Evolutionary conservation across 2,888 invertebrate species (phyloP).

Genomic region (Stegana nigrithorax): DNA sequence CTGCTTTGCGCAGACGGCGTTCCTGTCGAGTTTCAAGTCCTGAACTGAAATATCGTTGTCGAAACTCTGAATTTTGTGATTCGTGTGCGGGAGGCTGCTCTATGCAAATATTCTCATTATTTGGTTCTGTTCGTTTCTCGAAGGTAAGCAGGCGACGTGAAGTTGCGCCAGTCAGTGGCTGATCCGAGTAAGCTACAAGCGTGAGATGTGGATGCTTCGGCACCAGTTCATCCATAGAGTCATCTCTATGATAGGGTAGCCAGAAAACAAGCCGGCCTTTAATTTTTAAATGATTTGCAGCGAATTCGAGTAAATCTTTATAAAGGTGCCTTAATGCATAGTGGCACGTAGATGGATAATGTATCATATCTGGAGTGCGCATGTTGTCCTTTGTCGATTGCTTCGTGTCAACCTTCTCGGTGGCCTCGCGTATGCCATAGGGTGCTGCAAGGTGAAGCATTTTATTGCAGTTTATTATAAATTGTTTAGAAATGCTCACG

Average conservation of each 20-base stretch:
- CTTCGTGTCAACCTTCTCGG: conserved; percentile 77
- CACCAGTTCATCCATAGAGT: conserved; percentile 78
- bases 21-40: conserved; percentile 77
- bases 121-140: conserved; percentile 77
- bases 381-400: conserved; percentile 69
- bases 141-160: conserved; percentile 88
- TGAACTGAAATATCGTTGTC: conserved; percentile 76
- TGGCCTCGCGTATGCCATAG: conserved; percentile 96
- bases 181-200: conserved; percentile 88
- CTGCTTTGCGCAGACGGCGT: conserved; percentile 70
- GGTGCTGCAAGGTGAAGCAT: conserved; percentile 84
- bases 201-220: conserved; percentile 84
- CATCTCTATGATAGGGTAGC: conserved; percentile 83
- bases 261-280: conserved; percentile 92
- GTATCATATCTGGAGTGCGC: conserved; percentile 76
- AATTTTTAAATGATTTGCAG: conserved; percentile 79
- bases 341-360: conserved; percentile 86
- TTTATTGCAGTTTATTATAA: not conserved
- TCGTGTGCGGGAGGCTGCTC: conserved; percentile 35
- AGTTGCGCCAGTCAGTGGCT: conserved; percentile 83
- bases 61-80: conserved; percentile 65
- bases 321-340: conserved; percentile 88
- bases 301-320: conserved; percentile 85
- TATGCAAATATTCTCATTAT: conserved; percentile 38
- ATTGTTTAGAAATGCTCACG: conserved; percentile 74